phyloP scores from a whole-genome alignment of 1,140 invertebrate species.

The Drosophila orena region DNA sequence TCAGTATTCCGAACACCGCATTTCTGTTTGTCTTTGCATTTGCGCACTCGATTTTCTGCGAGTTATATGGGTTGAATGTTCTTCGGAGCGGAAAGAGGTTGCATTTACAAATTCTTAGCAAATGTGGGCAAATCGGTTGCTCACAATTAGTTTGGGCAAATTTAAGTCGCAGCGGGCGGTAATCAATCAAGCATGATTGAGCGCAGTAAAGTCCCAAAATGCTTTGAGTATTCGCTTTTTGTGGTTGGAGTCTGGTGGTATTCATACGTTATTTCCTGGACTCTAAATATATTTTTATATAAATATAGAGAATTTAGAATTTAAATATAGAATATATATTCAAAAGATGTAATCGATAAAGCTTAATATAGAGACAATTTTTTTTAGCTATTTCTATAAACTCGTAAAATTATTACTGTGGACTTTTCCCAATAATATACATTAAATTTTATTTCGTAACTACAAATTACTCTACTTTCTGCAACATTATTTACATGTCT shows the following conservation, averaged over 20 bases:
- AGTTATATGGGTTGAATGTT: slow-evolving; percentile 2
- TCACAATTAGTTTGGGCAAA: slow-evolving; percentile 1
- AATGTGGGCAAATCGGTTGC: slow-evolving; percentile 8
- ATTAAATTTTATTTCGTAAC: too few relatives aligned
- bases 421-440: too few relatives aligned
- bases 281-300: too few relatives aligned
- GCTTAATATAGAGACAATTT: background rate
- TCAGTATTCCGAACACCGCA: slow-evolving; percentile 11
- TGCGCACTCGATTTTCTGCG: slow-evolving; percentile 23
- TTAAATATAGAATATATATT: too few relatives aligned
- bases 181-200: slow-evolving; percentile 40
- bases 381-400: too few relatives aligned
- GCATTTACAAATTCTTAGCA: slow-evolving; percentile 11
- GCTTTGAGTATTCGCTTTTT: slow-evolving; percentile 7
- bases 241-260: background rate
- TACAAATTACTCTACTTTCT: too few relatives aligned
- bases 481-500: background rate
- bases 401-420: too few relatives aligned
- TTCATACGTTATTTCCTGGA: background rate
- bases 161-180: slow-evolving; percentile 11
- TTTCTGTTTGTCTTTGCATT: slow-evolving; percentile 37
- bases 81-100: slow-evolving; percentile 44
- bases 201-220: background rate
- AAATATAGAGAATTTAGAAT: background rate
- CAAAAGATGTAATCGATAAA: background rate